Evolutionary conservation across 2,797 vertebrate genomes (phyloP), one percentile per base, ranked within the genome.

Genomic region (Adrianichthys oophorus): DNA sequence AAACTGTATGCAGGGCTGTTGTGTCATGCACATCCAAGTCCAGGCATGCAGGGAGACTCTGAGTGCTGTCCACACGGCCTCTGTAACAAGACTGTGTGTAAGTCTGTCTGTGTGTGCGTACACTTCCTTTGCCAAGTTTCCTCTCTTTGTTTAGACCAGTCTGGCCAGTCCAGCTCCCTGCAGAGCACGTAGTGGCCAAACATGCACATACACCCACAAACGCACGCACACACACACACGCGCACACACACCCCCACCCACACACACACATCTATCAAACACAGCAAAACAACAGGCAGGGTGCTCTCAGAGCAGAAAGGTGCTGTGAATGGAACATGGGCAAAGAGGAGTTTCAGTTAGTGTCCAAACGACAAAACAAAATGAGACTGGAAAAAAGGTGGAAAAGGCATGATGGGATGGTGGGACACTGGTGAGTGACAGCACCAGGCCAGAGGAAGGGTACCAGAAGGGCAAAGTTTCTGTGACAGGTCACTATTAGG

Each of bases 121-220:
- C 4, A 59, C 56, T 84, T 87, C 80, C 90, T 82, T 65, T 89
- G 92, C 87, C 90, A 89, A 90, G 89, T 91, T 93, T 92, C 90
- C 91, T 90, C 89, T 92, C 90, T 84, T 90, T 90, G 91, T 90
- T 90, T 91, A 89, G 87, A 86, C 78, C 82, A 63, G 63, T 83
- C 84, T 63, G 83, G 86, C 92, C 86, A 69, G 82, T 79, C 82
- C 70, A 79, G 86, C 83, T 90, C 86, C 84, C 87, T 54, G 59
- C 85, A 76, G 87, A 70, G 82, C 75, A 70, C 74, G 47, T 76
- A 78, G 86, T 78, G 77, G 85, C 90, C 89, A 88, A 88, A 92
- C 73, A 84, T 87, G 89, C 81, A 79, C 84, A 86, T 79, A 86
- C 70, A 82, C 84, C 6, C 5, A 26, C 89, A 88, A 21, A 21